These are phyloP conservation scores for Budorcas taxicolor DNA, from an alignment of 2,113 vertebrate genomes.

Conservation along the genomic window DNA sequence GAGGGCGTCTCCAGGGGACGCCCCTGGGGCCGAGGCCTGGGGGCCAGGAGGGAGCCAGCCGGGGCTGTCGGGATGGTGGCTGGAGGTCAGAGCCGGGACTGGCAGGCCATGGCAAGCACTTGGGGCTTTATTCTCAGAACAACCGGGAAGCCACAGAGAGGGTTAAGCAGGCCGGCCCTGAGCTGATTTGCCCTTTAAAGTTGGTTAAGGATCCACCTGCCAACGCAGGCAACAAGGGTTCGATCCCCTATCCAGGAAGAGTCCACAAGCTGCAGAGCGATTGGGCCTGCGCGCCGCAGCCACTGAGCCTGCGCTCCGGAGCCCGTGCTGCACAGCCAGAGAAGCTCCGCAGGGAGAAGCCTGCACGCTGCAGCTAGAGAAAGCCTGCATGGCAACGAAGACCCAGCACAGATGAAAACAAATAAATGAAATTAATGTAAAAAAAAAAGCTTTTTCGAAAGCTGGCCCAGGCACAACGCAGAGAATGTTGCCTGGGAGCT, in stretches of 20 bases:
- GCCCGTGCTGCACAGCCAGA: background rate
- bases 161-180: background rate
- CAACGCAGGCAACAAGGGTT: background rate
- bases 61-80: slow-evolving; percentile 3
- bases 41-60: background rate
- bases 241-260: background rate
- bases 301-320: accelerated
- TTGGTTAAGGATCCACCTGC: background rate
- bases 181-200: accelerated
- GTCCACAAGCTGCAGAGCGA: background rate
- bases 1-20: accelerated
- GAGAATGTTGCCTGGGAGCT: background rate
- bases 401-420: background rate
- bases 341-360: background rate
- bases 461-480: background rate
- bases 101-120: background rate
- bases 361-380: accelerated
- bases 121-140: slow-evolving; percentile 57
- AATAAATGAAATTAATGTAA: accelerated
- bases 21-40: background rate
- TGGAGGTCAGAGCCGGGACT: background rate
- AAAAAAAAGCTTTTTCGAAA: background rate
- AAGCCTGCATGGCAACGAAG: background rate
- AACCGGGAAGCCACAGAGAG: accelerated
- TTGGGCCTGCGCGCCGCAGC: accelerated